Evolutionary conservation across 1,140 invertebrate species (phyloP).

Genomic region (Nilaparvata lugens): DNA sequence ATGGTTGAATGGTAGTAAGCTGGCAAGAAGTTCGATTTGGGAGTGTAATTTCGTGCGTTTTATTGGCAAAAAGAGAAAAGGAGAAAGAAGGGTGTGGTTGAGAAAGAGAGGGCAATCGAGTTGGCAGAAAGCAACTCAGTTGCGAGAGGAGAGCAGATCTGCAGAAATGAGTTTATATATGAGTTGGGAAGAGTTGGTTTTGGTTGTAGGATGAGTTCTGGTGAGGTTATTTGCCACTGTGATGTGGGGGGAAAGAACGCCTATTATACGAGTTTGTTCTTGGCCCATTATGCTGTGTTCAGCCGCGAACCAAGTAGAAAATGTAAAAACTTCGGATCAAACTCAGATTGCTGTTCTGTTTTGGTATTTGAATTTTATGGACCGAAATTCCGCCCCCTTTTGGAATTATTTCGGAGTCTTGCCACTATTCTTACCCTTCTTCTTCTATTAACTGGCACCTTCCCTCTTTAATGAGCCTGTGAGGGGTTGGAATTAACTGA

Average conservation of each 20-base stretch:
- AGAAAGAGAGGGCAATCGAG: no score
- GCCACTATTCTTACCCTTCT: not conserved
- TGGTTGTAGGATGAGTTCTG: not conserved
- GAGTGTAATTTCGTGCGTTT: no score
- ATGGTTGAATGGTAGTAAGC: no score
- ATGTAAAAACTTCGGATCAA: conserved; percentile 1
- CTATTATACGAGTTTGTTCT: conserved; percentile 1
- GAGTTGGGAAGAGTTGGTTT: not conserved
- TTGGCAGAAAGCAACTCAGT: no score
- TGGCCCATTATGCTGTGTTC: not conserved
- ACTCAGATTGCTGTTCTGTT: conserved; percentile 1
- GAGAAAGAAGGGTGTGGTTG: no score
- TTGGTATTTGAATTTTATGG: conserved; percentile 6
- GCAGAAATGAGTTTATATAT: conserved; percentile 1
- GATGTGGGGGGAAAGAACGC: not conserved
- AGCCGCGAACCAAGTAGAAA: not conserved
- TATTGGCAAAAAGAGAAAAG: no score
- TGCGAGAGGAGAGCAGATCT: no score
- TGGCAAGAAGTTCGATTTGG: no score
- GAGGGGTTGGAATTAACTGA: conserved; percentile 2
- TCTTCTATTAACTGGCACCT: no score
- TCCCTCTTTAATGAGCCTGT: not conserved
- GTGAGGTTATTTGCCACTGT: not conserved
- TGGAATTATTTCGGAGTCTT: not conserved
- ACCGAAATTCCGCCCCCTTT: conserved; percentile 2